phyloP scores from a whole-genome alignment of 2,113 vertebrate genomes.

The Tachuris rubrigastra region DNA sequence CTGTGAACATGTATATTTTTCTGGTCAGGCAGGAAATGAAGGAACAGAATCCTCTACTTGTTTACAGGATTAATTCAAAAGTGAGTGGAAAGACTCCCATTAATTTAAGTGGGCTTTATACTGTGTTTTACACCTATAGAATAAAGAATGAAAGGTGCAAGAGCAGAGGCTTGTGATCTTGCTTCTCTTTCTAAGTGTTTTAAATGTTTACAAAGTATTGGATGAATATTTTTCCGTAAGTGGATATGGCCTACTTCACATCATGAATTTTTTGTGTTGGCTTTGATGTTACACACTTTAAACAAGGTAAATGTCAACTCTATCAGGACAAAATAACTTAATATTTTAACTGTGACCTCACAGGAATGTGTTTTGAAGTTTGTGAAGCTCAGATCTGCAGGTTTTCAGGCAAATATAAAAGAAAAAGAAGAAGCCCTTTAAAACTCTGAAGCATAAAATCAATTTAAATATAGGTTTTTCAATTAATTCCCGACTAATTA shows the following conservation, averaged over 20 bases:
- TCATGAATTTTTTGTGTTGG: neutral
- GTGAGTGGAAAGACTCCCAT: neutral
- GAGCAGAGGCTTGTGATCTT: neutral
- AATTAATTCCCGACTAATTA: neutral
- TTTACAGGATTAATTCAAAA: neutral
- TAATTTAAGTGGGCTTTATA: neutral
- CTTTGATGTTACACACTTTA: constrained; percentile 27
- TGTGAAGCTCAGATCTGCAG: neutral
- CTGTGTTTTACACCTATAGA: neutral
- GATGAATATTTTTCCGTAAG: neutral
- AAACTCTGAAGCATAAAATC: neutral
- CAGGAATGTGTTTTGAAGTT: neutral
- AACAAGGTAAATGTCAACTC: neutral
- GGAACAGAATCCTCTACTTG: neutral
- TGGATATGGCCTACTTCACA: neutral
- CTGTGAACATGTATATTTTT: neutral
- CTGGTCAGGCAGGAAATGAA: neutral
- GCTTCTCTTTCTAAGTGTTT: neutral
- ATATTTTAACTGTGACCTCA: neutral
- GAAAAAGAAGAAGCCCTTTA: neutral
- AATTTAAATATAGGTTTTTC: neutral
- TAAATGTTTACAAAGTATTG: neutral
- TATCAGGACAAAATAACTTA: neutral
- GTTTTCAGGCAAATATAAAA: neutral
- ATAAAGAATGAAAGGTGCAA: neutral